These are phyloP conservation scores for Halictus ligatus DNA, from an alignment of 2,888 invertebrate genomes.

Conservation along the genomic window DNA sequence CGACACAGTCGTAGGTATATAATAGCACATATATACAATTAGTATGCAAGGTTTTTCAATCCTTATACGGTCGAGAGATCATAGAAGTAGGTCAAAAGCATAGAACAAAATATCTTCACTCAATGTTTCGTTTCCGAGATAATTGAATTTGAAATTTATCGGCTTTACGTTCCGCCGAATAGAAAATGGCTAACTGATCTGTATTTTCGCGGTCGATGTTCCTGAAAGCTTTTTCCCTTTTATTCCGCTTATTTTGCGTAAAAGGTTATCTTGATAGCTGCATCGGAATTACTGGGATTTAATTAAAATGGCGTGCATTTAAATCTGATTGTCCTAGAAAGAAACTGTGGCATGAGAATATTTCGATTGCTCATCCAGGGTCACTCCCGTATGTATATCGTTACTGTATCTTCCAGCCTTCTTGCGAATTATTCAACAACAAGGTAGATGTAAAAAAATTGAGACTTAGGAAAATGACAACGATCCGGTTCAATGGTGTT, in stretches of 20 bases:
- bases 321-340: neutral
- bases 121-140: neutral
- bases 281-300: neutral
- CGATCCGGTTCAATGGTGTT: neutral
- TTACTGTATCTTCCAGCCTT: neutral
- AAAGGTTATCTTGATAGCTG: neutral
- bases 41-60: neutral
- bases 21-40: neutral
- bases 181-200: neutral
- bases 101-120: neutral
- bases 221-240: neutral
- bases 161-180: neutral
- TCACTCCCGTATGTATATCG: neutral
- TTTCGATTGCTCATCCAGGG: neutral
- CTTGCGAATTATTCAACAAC: neutral
- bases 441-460: neutral
- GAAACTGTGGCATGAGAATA: neutral
- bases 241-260: neutral
- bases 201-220: neutral
- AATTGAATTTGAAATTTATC: slow-evolving; percentile 2
- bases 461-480: neutral
- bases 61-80: neutral
- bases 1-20: neutral
- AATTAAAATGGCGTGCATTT: neutral
- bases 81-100: neutral